Conservation (phyloP, 2,888 invertebrate species). For the Stegana nigrithorax region DNA sequence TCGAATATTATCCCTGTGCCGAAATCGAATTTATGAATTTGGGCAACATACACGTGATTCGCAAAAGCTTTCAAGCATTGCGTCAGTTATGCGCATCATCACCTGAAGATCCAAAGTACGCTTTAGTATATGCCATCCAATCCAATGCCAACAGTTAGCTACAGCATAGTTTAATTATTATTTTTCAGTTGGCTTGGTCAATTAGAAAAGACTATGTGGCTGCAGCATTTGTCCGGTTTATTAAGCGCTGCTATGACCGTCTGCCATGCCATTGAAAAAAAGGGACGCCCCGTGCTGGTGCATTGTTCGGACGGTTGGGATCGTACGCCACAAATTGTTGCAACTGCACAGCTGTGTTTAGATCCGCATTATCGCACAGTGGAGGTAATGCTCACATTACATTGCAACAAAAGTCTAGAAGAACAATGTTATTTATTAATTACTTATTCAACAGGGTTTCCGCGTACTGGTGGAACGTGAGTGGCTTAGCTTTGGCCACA, state of each 20-base stretch:
- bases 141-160: no score
- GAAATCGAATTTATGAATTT: conserved; percentile 98
- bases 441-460: no score
- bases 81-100: conserved; percentile 83
- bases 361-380: conserved; percentile 96
- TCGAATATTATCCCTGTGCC: conserved; percentile 93
- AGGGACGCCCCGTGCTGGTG: conserved; percentile 90
- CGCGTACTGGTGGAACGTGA: conserved; percentile 93
- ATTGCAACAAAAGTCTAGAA: no score
- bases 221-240: conserved; percentile 88
- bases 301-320: conserved; percentile 99
- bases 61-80: conserved; percentile 91
- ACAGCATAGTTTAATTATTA: no score
- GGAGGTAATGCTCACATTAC: no score
- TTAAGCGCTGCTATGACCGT: conserved; percentile 84
- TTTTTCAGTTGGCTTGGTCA: conserved; percentile 86
- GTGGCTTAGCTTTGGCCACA: conserved; percentile 98
- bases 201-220: conserved; percentile 91
- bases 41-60: conserved; percentile 96
- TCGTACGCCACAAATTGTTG: conserved; percentile 95
- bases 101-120: conserved; percentile 82
- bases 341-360: conserved; percentile 89
- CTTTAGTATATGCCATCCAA: no score
- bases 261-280: conserved; percentile 82
- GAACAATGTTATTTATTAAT: no score